These are phyloP conservation scores for Rhyacophila brunnea DNA, from an alignment of 1,140 invertebrate species.

Conservation along the genomic window DNA sequence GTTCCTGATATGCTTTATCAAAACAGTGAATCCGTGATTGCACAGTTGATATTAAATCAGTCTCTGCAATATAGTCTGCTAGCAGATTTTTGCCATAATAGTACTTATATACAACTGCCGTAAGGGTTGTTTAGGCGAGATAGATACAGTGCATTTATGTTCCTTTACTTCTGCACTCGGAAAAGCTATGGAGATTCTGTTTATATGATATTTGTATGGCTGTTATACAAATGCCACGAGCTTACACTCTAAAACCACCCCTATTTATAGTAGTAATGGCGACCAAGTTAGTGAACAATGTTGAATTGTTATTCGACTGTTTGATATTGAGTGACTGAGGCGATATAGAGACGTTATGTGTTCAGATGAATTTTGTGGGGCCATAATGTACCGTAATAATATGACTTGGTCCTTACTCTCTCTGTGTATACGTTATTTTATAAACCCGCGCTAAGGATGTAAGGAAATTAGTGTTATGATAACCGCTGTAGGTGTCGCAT, in stretches of 20 bases:
- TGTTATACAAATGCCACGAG: no score
- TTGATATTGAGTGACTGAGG: no score
- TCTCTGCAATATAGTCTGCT: constrained; percentile 2
- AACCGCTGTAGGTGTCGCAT: constrained; percentile 15
- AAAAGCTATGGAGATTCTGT: constrained; percentile 2
- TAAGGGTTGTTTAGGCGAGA: constrained; percentile 5
- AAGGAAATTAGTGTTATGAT: constrained; percentile 28
- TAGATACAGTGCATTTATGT: not conserved
- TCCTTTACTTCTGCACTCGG: not conserved
- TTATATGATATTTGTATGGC: not conserved
- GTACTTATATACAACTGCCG: not conserved
- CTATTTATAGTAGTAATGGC: no score
- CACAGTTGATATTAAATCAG: constrained; percentile 29
- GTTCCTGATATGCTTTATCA: no score
- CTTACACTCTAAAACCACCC: no score
- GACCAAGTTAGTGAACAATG: no score
- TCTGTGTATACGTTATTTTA: constrained; percentile 22
- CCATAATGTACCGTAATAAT: constrained; percentile 17
- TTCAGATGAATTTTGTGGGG: constrained; percentile 5
- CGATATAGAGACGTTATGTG: constrained; percentile 1
- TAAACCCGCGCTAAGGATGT: constrained; percentile 25
- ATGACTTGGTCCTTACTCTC: constrained; percentile 9
- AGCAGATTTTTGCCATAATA: not conserved
- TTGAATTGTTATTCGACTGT: no score
- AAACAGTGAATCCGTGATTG: constrained; percentile 24